phyloP scores from a whole-genome alignment of 2,113 vertebrate genomes.

The Corynorhinus townsendii region DNA sequence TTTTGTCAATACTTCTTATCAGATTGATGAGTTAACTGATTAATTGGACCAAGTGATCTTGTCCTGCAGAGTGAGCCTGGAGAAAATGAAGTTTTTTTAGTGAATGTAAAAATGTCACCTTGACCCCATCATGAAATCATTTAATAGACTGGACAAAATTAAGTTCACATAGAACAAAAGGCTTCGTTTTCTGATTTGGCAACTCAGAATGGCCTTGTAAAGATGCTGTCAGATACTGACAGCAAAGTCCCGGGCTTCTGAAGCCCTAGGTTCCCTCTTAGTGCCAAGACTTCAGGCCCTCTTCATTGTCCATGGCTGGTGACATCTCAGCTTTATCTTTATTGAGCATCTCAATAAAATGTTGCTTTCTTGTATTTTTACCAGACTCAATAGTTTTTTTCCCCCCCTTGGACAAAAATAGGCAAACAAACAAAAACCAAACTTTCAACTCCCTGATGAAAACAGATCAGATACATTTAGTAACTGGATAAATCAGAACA shows the following conservation, averaged over 20 bases:
- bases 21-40: not conserved
- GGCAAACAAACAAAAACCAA: slow-evolving; percentile 55
- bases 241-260: slow-evolving; percentile 8
- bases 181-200: slow-evolving; percentile 37
- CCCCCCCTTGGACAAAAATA: not conserved
- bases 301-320: slow-evolving; percentile 55
- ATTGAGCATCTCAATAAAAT: slow-evolving; percentile 61
- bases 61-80: not conserved
- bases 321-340: slow-evolving; percentile 62
- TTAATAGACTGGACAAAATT: slow-evolving; percentile 54
- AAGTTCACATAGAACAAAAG: slow-evolving; percentile 45
- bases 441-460: slow-evolving; percentile 71
- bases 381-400: slow-evolving; percentile 24
- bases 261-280: not conserved
- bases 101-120: slow-evolving; percentile 57
- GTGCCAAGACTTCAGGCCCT: slow-evolving; percentile 45
- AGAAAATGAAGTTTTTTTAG: not conserved
- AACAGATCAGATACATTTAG: slow-evolving; percentile 79
- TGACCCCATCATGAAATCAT: slow-evolving; percentile 52
- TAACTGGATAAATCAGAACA: slow-evolving; percentile 77
- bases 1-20: not conserved
- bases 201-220: slow-evolving; percentile 43
- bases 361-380: slow-evolving; percentile 49
- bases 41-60: not conserved
- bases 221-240: slow-evolving; percentile 30